Conservation (phyloP, 2,797 vertebrate genomes). For the Sylvilagus floridanus region DNA sequence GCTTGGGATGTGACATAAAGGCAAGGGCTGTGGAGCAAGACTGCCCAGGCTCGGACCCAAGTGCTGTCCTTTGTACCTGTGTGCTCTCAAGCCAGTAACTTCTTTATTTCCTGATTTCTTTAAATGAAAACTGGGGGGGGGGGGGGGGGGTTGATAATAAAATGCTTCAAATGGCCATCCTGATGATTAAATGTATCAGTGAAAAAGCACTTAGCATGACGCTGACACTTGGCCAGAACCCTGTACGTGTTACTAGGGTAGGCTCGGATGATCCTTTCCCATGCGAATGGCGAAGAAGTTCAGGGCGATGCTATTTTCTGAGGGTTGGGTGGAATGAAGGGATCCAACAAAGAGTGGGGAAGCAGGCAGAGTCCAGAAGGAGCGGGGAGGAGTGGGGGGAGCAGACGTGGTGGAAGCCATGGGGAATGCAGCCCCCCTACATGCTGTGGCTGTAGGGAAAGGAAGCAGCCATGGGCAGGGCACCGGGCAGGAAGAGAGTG, state of each 20-base stretch:
- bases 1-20: background rate
- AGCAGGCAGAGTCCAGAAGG: background rate
- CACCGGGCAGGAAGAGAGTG: accelerated
- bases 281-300: background rate
- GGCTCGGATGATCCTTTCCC: background rate
- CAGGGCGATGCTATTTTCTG: conserved; percentile 12
- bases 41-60: background rate
- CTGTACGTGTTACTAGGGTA: background rate
- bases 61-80: background rate
- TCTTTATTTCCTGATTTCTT: background rate
- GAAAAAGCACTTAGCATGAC: background rate
- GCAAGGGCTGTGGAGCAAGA: background rate
- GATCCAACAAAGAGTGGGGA: background rate
- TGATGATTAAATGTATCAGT: background rate
- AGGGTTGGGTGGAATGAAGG: background rate
- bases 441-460: background rate
- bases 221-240: background rate
- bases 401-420: background rate
- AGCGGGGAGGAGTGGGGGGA: too few species aligned
- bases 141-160: background rate
- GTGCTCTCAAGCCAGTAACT: background rate
- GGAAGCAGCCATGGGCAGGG: too few species aligned
- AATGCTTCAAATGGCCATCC: background rate
- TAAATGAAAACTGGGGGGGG: background rate
- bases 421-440: background rate